Evolutionary conservation across 1,140 invertebrate species (phyloP), one percentile per base, ranked within the genome.

Genomic region (Leguminivora glycinivorella): DNA sequence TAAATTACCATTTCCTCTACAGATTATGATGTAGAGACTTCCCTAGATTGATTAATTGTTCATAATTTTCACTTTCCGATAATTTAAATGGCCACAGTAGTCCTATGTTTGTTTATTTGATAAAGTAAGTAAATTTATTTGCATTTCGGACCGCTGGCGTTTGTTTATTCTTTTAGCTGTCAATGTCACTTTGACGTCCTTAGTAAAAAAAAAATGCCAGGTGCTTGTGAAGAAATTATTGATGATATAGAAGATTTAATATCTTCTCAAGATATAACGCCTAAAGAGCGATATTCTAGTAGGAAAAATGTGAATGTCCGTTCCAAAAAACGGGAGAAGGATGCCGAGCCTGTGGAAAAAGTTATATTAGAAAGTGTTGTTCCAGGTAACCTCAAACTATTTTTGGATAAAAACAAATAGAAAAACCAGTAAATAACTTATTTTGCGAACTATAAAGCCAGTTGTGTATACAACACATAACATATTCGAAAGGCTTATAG

Each of bases 241-340:
- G 93, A 94, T 69, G 96, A 97, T 91, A 96, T 96, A 70, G 96
- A 96, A 88, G 96, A 97, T 92, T 90, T 97, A 69, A 95, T 96
- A 89, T 94, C 94, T 22, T 93, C 95, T 0, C 94, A 96, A 82
- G 95, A 96, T 81, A 94, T 96, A 40, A 95, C 94, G 34, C 95
- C 95, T 0, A 96, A 96, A 79, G 93, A 96, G 75, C 90, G 95
- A 76, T 96, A 96, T 80, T 93, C 93, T 68, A 94, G 92, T 72
- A 93, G 94, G 71, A 96, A 95, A 84, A 92, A 88, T 83, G 93
- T 96, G 1, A 95, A 92, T 69, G 87, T 95, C 10, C 92, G 94
- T 47, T 93, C 93, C 1, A 95, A 92, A 72, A 93, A 94, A 79
- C 82, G 83, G 43, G 76, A 83, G 34, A 86, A 80, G 79, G 75